These are phyloP conservation scores for Phyllotis vaccarum DNA, from an alignment of 2,797 vertebrate genomes.

Conservation along the genomic window DNA sequence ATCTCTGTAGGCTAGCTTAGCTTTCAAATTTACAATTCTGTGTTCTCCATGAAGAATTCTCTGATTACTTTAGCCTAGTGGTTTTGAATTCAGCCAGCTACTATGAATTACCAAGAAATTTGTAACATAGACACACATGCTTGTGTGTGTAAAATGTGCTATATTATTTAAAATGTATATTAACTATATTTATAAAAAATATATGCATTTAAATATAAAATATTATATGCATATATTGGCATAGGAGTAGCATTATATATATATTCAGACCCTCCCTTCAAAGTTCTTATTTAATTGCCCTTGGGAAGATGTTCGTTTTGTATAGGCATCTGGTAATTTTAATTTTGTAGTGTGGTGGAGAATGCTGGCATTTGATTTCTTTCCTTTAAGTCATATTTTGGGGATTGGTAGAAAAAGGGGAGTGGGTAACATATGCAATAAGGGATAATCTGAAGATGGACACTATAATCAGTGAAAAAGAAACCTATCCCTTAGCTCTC, in stretches of 20 bases:
- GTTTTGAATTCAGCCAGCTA: background rate
- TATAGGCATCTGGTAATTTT: background rate
- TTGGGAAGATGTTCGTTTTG: background rate
- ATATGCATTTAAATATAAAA: background rate
- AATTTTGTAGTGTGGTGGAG: background rate
- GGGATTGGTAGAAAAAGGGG: background rate
- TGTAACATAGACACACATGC: background rate
- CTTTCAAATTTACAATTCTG: background rate
- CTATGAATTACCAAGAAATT: background rate
- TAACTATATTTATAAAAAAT: background rate
- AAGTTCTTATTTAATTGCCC: background rate
- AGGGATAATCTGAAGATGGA: background rate
- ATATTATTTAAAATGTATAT: background rate
- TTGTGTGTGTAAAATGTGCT: background rate
- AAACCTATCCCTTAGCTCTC: background rate
- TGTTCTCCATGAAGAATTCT: background rate
- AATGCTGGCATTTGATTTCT: background rate
- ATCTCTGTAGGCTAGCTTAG: background rate
- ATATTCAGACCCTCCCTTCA: background rate
- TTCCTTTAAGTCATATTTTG: background rate
- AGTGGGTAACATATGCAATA: background rate
- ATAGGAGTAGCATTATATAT: background rate
- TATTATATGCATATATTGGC: background rate
- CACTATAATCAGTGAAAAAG: background rate
- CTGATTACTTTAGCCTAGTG: background rate